These are phyloP conservation scores for Galleria mellonella DNA, from an alignment of 1,140 invertebrate genomes.

Conservation along the genomic window DNA sequence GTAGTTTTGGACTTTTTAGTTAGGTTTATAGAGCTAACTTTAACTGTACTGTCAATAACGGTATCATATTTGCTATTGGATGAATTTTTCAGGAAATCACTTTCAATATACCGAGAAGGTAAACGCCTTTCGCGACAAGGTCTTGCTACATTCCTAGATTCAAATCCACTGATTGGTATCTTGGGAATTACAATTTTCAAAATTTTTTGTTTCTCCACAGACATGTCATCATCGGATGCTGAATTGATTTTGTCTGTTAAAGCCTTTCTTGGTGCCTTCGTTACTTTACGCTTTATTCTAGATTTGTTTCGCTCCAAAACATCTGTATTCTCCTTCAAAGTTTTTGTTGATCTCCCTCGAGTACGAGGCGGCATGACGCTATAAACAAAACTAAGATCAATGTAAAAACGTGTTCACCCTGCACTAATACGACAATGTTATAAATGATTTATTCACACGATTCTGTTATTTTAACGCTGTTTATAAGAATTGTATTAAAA, in stretches of 20 bases:
- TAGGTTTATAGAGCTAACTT: background rate
- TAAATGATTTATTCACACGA: too few species aligned
- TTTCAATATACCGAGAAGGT: constrained; percentile 37
- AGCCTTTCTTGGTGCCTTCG: constrained; percentile 31
- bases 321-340: constrained; percentile 44
- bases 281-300: constrained; percentile 5
- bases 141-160: constrained; percentile 6
- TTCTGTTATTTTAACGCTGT: too few species aligned
- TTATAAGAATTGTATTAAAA: too few species aligned
- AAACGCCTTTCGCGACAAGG: constrained; percentile 34
- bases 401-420: too few species aligned
- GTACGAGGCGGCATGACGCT: constrained; percentile 53
- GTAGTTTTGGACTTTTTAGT: constrained; percentile 2
- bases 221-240: constrained; percentile 49
- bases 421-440: too few species aligned
- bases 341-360: constrained; percentile 33
- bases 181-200: background rate
- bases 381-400: background rate
- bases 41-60: background rate
- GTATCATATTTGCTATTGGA: constrained; percentile 22
- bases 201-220: constrained; percentile 10
- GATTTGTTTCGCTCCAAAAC: constrained; percentile 16
- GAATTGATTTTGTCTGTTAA: constrained; percentile 63
- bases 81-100: constrained; percentile 22
- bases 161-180: background rate